Evolutionary conservation across 2,797 vertebrate species (phyloP), one percentile per base, ranked within the genome.

Genomic region (Falco berigora): DNA sequence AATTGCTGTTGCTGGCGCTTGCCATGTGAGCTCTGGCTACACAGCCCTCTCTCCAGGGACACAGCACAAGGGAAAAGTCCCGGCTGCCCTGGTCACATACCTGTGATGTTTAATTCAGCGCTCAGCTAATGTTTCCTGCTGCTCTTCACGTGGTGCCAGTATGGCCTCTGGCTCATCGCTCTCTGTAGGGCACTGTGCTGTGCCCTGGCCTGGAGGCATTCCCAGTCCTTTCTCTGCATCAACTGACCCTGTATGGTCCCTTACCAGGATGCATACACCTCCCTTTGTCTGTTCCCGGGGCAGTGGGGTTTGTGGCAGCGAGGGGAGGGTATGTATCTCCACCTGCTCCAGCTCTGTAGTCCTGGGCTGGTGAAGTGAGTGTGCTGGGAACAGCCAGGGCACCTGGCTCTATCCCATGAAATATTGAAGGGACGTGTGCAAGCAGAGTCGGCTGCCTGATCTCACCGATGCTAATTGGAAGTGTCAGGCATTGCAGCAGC

Each of bases 71-170:
- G 50, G 66, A 11, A 10, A 15, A 53, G 40, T 47, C 34, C 58
- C 68, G 68, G 24, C 59, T 74, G 69, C 47, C 66, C 52, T 36
- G 46, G 38, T 59, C 69, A 40, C 1, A 3, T 44, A 58, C 68
- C 84, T 86, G 69, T 49, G 58, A 14, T 62, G 86, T 83, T 94
- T 88, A 74, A 88, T 80, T 80, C 79, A 64, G 88, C 80, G 67
- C 66, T 52, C 88, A 88, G 69, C 50, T 87, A 3, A 55, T 7
- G 42, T 90, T 90, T 75, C 83, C n/a, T 72, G 55, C 28, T 47
- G 92, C 18, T 47, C 32, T 63, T 42, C 36, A 0, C 12, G 42
- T 40, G 78, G 10, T 89, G 88, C 58, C 23, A 30, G 38, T 2
- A 3, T 19, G 47, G 61, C 44, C 52, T 13, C 12, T 40, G 66